Conservation (phyloP, 2,797 vertebrate genomes). For the Enteromius paludinosus region DNA sequence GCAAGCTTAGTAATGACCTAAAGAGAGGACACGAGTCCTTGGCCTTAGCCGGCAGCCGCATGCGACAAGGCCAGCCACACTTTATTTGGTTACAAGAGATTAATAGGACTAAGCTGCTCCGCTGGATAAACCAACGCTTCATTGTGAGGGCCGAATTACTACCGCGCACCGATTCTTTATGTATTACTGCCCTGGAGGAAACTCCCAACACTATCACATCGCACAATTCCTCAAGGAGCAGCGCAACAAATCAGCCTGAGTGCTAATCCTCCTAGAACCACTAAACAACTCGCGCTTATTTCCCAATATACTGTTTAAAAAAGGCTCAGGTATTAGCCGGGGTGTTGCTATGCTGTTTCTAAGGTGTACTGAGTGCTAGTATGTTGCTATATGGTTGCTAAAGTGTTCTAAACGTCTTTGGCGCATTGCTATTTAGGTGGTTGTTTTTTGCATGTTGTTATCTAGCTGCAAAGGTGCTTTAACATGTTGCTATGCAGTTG, state of each 20-base stretch:
- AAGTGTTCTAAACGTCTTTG: background rate
- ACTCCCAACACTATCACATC: conserved; percentile 51
- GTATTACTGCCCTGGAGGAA: conserved; percentile 49
- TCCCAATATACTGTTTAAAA: background rate
- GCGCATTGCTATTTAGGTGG: background rate
- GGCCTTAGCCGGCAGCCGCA: conserved; percentile 31
- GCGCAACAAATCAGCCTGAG: conserved; percentile 47
- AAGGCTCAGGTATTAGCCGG: background rate
- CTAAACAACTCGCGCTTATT: background rate
- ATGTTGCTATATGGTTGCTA: background rate
- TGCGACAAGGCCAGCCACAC: conserved; percentile 29
- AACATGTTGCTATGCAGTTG: too few species aligned
- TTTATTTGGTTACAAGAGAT: conserved; percentile 61
- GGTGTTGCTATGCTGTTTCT: background rate
- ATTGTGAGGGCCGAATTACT: conserved; percentile 49
- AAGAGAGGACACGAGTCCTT: conserved; percentile 49
- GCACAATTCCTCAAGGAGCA: conserved; percentile 30
- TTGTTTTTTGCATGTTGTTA: background rate
- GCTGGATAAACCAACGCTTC: conserved; percentile 53
- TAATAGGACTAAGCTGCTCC: conserved; percentile 60
- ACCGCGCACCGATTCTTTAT: conserved; percentile 36
- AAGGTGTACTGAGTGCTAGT: background rate
- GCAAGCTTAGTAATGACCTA: conserved; percentile 42
- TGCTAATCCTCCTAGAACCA: conserved; percentile 43
- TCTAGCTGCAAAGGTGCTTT: too few species aligned